Conservation (phyloP, 2,797 vertebrate species). For the Crocidura indochinensis region DNA sequence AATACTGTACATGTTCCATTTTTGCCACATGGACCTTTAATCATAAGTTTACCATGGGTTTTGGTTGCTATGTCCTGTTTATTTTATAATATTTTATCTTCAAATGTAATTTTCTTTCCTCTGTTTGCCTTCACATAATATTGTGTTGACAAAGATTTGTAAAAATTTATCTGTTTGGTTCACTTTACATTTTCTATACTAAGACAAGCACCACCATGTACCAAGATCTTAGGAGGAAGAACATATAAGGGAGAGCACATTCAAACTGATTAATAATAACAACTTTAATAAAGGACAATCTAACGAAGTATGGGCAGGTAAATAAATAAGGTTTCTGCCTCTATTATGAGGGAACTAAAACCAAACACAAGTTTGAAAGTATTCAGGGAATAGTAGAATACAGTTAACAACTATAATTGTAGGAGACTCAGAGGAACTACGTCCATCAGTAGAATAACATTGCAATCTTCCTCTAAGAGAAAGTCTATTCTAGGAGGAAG, state of each 20-base stretch:
- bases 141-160: neutral
- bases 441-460: neutral
- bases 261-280: conserved; percentile 7
- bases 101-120: neutral
- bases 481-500: neutral
- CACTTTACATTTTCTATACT: neutral
- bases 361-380: neutral
- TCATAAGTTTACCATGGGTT: neutral
- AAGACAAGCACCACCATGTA: neutral
- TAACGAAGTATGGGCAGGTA: neutral
- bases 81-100: neutral
- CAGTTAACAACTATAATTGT: neutral
- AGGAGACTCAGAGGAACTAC: neutral
- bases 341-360: neutral
- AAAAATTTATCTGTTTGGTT: conserved; percentile 9
- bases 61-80: neutral
- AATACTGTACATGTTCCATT: neutral
- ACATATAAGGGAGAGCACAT: neutral
- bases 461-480: neutral
- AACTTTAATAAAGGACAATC: conserved; percentile 6
- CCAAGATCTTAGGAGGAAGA: neutral
- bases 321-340: neutral
- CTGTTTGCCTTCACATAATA: conserved; percentile 10
- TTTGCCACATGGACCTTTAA: neutral
- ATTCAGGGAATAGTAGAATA: neutral